Evolutionary conservation across 2,797 vertebrate genomes (phyloP).

Genomic region (Rhynchonycteris naso): DNA sequence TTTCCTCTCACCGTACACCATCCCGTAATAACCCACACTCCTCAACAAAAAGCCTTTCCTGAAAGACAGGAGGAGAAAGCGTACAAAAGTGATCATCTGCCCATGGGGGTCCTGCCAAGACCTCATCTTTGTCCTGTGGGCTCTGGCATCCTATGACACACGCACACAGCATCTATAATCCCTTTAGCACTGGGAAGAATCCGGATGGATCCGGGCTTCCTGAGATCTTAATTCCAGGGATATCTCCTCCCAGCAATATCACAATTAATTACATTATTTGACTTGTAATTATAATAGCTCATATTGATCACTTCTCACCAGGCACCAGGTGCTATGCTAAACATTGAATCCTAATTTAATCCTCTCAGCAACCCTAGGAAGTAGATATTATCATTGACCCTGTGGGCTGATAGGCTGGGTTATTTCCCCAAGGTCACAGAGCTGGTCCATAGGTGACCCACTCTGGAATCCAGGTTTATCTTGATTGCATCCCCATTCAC

Average conservation of each 20-base stretch:
- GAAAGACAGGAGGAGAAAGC: background rate
- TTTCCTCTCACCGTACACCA: background rate
- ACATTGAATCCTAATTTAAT: background rate
- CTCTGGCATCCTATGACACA: background rate
- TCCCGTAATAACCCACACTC: background rate
- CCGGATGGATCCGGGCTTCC: background rate
- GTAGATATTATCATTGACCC: background rate
- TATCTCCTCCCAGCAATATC: background rate
- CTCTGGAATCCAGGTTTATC: background rate
- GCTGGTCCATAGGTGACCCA: background rate
- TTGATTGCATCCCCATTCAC: background rate
- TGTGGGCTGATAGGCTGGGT: background rate
- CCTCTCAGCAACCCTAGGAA: background rate
- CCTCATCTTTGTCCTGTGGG: background rate
- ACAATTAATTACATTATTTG: background rate
- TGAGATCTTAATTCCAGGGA: background rate
- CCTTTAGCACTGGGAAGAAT: background rate
- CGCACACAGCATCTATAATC: background rate
- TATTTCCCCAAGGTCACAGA: background rate
- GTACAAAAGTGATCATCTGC: background rate
- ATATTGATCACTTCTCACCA: background rate
- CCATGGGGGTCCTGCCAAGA: background rate
- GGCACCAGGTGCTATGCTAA: background rate
- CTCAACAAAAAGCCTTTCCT: background rate
- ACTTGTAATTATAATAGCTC: background rate